Base-by-base conservation (phyloP, 2,888 invertebrate species). In the Nasonia oneida region DNA sequence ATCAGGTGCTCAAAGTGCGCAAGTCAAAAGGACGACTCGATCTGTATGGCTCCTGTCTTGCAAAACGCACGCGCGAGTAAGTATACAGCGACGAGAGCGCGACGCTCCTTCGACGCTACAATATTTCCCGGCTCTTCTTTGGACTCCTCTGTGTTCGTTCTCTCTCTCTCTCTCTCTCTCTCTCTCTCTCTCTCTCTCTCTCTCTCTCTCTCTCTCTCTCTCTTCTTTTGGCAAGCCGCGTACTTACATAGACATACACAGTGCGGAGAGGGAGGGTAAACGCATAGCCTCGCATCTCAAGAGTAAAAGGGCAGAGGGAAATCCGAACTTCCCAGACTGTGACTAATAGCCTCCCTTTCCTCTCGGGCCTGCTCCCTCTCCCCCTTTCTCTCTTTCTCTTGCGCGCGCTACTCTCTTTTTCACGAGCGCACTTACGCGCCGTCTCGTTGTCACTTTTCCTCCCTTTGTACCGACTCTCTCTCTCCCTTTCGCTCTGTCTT, bases 271-370 rank as follows among this genome's bases (percentile, higher is more conserved):
- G n/a, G 42, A 15, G 53, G 14, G 53, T 42, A 42, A 71, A 71
- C 71, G 75, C 75, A 23, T 33, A 57, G 57, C 76, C 57, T 57
- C 71, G n/a, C 15, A 74, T 81, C 81, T 81, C 81, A 23, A 57
- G 74, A 81, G 74, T n/a, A 50, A 74, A 53, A 80, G 67, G 61
- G 53, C 50, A 73, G 81, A 77, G 85, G 71, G 81, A 81, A 81
- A 81, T 77, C 81, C 81, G 77, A 85, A 85, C 77, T 81, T 77
- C 85, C 71, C 77, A 76, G 81, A 82, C 84, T 85, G 80, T 87
- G 74, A 86, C 86, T 82, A 86, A 85, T 86, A 77, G 82, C 37
- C 70, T 70, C 64, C 79, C 67, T 73, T 73, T 47, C 42, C 47
- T 73, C 73, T 73, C 12, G 12, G 18, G 64, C n/a, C 14, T 64